These are phyloP conservation scores for Pantherophis vulpinus DNA, from an alignment of 2,797 vertebrate species.

Conservation along the genomic window DNA sequence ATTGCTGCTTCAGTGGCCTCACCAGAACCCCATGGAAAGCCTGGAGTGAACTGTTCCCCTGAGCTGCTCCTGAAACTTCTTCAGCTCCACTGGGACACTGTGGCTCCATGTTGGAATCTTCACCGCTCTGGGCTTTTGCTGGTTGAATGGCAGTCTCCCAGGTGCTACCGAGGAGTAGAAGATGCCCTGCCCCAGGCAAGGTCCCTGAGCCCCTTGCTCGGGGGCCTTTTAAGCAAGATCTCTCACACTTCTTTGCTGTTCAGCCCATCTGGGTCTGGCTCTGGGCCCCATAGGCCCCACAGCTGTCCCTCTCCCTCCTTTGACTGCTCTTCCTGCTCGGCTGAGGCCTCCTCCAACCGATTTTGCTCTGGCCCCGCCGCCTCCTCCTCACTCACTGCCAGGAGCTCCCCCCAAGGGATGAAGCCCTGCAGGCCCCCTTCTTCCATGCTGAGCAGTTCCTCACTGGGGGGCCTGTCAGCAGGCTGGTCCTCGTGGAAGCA, in stretches of 20 bases:
- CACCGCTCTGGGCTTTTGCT: background rate
- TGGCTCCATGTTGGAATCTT: background rate
- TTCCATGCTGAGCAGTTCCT: background rate
- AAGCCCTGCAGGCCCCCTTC: background rate
- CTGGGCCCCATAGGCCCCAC: background rate
- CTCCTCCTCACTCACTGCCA: background rate
- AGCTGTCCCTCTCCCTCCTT: background rate
- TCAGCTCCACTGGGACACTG: background rate
- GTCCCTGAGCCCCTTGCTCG: background rate
- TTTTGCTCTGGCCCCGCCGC: background rate
- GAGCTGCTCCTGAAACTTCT: background rate
- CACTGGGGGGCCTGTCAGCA: background rate
- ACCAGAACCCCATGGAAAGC: background rate
- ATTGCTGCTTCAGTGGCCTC: background rate
- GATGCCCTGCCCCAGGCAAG: background rate
- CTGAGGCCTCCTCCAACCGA: background rate
- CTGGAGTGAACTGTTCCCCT: background rate
- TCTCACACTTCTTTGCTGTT: background rate
- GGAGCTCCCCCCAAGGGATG: background rate
- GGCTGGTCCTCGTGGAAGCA: constrained; percentile 63
- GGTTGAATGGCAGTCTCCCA: background rate
- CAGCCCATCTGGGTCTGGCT: background rate
- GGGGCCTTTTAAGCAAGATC: background rate
- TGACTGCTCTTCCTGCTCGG: background rate
- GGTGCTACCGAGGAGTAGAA: background rate